A percentile compares a stretch with the other conserved stretches of the same genome.
Evolutionary conservation across 2,888 invertebrate species (phyloP).

Genomic region (Malthinus flaveolus): DNA sequence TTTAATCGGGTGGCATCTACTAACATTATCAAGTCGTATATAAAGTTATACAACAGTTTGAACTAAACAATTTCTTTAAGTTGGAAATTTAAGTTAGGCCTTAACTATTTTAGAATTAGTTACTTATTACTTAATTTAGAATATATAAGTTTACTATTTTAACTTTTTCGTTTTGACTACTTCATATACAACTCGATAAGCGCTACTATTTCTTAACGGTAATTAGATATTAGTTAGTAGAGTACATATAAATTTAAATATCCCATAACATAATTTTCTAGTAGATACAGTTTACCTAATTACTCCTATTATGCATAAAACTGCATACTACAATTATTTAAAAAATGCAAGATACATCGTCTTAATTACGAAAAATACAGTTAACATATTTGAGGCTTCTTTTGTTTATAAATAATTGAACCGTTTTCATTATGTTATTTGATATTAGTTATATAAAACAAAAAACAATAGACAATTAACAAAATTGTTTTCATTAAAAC

Average conservation of each 20-base stretch:
- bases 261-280: conserved; percentile 30
- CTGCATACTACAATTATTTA: conserved; percentile 23
- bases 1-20: conserved; percentile 19
- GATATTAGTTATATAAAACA: too few species aligned
- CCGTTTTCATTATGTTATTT: too few species aligned
- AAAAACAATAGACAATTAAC: too few species aligned
- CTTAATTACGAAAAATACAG: conserved; percentile 10
- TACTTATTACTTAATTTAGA: conserved; percentile 27
- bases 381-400: too few species aligned
- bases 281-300: conserved; percentile 31
- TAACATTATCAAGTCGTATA: conserved; percentile 26
- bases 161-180: conserved; percentile 13
- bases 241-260: conserved; percentile 32
- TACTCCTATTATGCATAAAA: conserved; percentile 26
- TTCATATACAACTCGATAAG: conserved; percentile 23
- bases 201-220: conserved; percentile 20
- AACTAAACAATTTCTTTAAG: too few species aligned
- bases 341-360: conserved; percentile 21
- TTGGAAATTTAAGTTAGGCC: conserved; percentile 18
- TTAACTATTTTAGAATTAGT: conserved; percentile 20
- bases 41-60: conserved; percentile 2
- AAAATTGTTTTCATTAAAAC: too few species aligned
- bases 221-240: conserved; percentile 24
- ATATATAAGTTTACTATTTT: conserved; percentile 17
- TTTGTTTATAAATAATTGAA: too few species aligned